Base-by-base conservation (phyloP, 2,113 vertebrate species). In the Megalops atlanticus region DNA sequence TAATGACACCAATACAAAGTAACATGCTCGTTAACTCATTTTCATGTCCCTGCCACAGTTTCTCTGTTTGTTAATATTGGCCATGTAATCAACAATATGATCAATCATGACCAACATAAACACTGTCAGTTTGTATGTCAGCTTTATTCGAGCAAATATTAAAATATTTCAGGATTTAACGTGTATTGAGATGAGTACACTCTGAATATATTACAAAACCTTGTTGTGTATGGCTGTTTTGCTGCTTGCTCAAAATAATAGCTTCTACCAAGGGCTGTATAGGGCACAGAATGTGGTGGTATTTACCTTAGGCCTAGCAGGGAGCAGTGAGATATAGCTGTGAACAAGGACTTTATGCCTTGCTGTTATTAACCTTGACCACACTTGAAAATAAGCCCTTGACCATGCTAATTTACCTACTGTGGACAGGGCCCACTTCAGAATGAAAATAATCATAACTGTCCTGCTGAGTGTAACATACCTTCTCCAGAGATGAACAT, bases 321-420 rank as follows among this genome's bases (percentile, higher is more conserved):
- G n/a, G n/a, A n/a, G n/a, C n/a, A n/a, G n/a, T n/a, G 21, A 38
- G 36, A 45, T 2, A 15, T 45, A 31, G 52, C 45, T 49, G 31
- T 4, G 27, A 41, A 76, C 74, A 76, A 49, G 74, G n/a, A 31
- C 45, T 52, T 76, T 45, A 43, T 75, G 27, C 3, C 45, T 49
- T 47, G 4, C 31, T 49, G 74, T 76, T 33, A 49, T 52, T 76
- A 76, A 76, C 41, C 74, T 52, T 18, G 16, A 36, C n/a, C 74
- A 76, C 58, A 64, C 58, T 64, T 31, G 3, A 64, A 24, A 64
- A 31, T 31, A 31, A 27, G n/a, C 58, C 58, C 43, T 35, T 49
- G 45, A 76, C 74, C 36, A 74, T 41, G 40, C 72, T 74, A n/a
- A 74, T 74, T 74, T 43, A 74, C 40, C 41, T 38, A 41, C 72